Base-by-base conservation (phyloP, 53 echinoderm and acorn worm genomes). In the Arbacia lixula region DNA sequence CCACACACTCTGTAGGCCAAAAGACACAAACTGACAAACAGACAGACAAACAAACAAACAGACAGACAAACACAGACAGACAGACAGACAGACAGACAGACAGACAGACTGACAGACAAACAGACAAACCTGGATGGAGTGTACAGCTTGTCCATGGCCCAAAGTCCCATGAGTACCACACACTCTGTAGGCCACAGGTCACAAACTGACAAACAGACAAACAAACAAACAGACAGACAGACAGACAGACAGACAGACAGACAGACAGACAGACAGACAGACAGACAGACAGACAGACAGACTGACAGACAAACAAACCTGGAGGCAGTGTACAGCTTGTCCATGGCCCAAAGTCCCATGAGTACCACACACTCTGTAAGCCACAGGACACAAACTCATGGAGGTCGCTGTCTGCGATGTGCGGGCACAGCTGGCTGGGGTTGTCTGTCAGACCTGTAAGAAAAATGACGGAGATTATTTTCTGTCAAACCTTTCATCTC, bases 131-230 rank as follows among this genome's bases (percentile, higher is more conserved):
- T 64, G 66, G 82, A 51, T 56, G 49, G 1, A 90, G 63, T 17
- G 87, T 72, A 68, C 98, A 98, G 29, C 85, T 81, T 33, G 77
- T 86, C 99, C 99, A 94, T 0, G 86, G 52, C 19, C 99, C 99
- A 40, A 87, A 43, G 6, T 57, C 54, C 92, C 94, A 90, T 35
- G 83, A 58, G 61, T 94, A 98, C 24, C 63, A 72, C 21, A 83
- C 76, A 4, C 40, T 30, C 26, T 81, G 62, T 24, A 46, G 41
- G 16, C 88, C 90, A 49, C 99, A 98, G 0, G 90, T 85, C 0
- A 56, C n/a, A 57, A 80, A 88, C 39, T 92, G 82, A 32, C 51
- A 58, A 32, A 98, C 49, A 53, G n/a, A n/a, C n/a, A n/a, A n/a
- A n/a, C n/a, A n/a, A n/a, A n/a, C n/a, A n/a, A n/a, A n/a, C n/a